These are phyloP conservation scores for Temnothorax ravouxi DNA, from an alignment of 2,888 invertebrate species.

Conservation along the genomic window DNA sequence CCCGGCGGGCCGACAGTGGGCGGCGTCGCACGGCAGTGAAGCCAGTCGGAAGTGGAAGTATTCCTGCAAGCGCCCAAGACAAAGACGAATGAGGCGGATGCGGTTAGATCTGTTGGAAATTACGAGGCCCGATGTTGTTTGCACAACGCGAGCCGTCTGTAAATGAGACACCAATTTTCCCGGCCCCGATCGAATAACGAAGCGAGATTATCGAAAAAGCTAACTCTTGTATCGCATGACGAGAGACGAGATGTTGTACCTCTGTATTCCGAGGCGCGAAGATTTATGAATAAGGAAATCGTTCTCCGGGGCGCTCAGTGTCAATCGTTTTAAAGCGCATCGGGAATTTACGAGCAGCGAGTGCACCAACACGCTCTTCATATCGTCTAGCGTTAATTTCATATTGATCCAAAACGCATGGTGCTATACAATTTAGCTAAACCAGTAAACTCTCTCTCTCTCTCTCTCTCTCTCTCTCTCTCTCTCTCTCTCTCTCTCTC, in stretches of 20 bases:
- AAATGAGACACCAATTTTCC: slow-evolving; percentile 46
- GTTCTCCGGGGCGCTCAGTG: not conserved
- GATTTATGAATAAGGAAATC: slow-evolving; percentile 15
- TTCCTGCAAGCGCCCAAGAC: slow-evolving; percentile 42
- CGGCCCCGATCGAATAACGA: not conserved
- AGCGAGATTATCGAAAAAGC: slow-evolving; percentile 9
- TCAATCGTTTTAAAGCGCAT: slow-evolving; percentile 12
- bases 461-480: not conserved
- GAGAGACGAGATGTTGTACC: not conserved
- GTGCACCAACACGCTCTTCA: not conserved
- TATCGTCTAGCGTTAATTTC: not conserved
- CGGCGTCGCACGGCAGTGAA: slow-evolving; percentile 52
- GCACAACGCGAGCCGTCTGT: slow-evolving; percentile 14
- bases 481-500: not conserved
- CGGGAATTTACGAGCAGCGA: slow-evolving; percentile 7
- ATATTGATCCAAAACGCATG: slow-evolving; percentile 3
- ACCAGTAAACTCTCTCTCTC: not conserved
- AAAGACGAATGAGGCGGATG: slow-evolving; percentile 55
- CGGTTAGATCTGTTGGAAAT: slow-evolving; percentile 38
- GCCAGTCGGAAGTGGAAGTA: slow-evolving; percentile 43
- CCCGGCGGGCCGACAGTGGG: slow-evolving; percentile 25
- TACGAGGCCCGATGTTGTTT: slow-evolving; percentile 37
- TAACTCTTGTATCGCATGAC: not conserved
- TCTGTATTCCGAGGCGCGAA: not conserved
- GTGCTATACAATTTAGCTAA: not conserved